These are phyloP conservation scores for Tauraco hartlaubi DNA, from an alignment of 2,797 vertebrate species.

Conservation along the genomic window DNA sequence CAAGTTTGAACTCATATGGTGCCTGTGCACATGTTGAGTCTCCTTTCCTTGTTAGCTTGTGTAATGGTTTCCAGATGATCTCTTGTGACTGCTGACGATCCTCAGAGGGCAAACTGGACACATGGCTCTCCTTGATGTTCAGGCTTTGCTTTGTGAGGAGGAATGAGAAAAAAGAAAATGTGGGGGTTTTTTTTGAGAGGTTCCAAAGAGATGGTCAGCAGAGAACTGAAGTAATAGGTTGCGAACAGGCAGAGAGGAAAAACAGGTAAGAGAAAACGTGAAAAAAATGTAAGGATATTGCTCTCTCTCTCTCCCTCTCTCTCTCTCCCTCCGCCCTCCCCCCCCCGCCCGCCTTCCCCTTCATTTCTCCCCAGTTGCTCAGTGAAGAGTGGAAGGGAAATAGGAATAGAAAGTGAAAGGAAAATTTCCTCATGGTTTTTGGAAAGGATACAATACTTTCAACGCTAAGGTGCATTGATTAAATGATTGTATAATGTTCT, in stretches of 20 bases:
- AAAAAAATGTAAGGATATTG: not conserved
- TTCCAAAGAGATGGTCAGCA: slow-evolving; percentile 16
- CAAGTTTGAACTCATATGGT: slow-evolving; percentile 26
- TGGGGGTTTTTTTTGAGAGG: not conserved
- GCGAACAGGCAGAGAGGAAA: not conserved
- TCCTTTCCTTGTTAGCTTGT: not conserved
- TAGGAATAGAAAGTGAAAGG: not conserved
- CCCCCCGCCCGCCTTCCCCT: not conserved
- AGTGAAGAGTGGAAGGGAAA: not conserved
- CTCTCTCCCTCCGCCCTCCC: too few species aligned
- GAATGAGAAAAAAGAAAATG: not conserved
- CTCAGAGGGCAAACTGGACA: slow-evolving; percentile 31
- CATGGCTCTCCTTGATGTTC: slow-evolving; percentile 35
- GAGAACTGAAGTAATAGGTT: not conserved
- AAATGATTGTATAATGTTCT: not conserved
- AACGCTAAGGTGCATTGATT: not conserved
- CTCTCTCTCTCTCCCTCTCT: not conserved
- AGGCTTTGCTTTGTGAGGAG: not conserved
- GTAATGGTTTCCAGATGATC: slow-evolving; percentile 62
- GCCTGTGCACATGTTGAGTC: not conserved
- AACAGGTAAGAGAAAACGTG: not conserved
- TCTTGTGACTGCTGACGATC: slow-evolving; percentile 30
- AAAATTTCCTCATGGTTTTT: not conserved
- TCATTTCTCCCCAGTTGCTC: not conserved
- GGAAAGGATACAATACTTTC: not conserved